Base-by-base conservation (phyloP, 2,888 invertebrate species). In the Bhutanitis thaidina region DNA sequence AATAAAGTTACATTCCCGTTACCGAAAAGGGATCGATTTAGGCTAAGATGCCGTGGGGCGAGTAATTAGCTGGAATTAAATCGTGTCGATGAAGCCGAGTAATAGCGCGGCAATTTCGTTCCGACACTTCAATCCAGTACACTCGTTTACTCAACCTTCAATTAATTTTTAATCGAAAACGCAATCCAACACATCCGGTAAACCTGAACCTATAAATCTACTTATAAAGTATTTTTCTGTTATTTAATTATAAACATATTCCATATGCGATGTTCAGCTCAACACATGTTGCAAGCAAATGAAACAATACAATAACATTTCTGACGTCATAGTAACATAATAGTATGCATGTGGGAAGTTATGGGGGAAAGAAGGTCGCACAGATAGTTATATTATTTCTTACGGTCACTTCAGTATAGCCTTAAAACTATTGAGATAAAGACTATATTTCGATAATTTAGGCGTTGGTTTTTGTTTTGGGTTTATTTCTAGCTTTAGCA, bases 41-140 rank as follows among this genome's bases (percentile, higher is more conserved):
- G 37, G 64, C 54, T 55, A 62, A 60, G 68, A 69, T 64, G 69
- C 69, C 68, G 69, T 58, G 70, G 69, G 66, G 65, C 67, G 61
- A 65, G 76, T 75, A 81, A 85, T 84, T 81, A 84, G 68, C 65
- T 67, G 60, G 70, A 74, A 84, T 79, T 80, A 76, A 80, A 79
- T 77, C 62, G 63, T 69, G 73, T 72, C 65, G 5, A 30, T 30
- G 74, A 66, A 58, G 49, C 52, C 49, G 59, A 35, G 65, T 69
- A 74, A 74, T 74, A 63, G 61, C 65, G 61, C 67, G 58, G 62
- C 62, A 73, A 71, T 62, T 74, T 66, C 61, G 66, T 16, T 16
- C 69, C 64, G 62, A 64, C 65, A 41, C 60, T 71, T 65, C 15
- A 20, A 20, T 20, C 20, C 20, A n/a, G 62, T 58, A 62, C 60